phyloP scores from a whole-genome alignment of 2,888 invertebrate genomes.

The Sesamia inferens region DNA sequence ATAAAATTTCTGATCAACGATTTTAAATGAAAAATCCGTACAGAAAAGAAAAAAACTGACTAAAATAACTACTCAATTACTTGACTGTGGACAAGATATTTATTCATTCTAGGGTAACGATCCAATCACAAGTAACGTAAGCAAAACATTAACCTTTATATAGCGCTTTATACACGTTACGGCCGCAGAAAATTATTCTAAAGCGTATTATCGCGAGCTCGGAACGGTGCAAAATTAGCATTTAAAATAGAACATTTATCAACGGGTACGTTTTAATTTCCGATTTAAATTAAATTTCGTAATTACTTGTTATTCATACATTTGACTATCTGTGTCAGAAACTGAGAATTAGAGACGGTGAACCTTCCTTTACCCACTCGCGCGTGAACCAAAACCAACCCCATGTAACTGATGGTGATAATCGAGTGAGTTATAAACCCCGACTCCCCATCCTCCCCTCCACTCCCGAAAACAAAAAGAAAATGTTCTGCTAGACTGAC shows the following conservation, averaged over 20 bases:
- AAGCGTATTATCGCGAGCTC: conserved; percentile 17
- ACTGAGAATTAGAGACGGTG: neutral
- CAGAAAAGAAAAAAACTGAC: neutral
- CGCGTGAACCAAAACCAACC: too few species aligned
- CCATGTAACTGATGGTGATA: too few species aligned
- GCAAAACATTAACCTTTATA: conserved; percentile 15
- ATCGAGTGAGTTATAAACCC: too few species aligned
- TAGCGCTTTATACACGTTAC: conserved; percentile 11
- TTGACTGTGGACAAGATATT: neutral
- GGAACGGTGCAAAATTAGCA: conserved; percentile 40
- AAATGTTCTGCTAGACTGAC: too few species aligned
- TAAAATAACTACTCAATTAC: neutral
- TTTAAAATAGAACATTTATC: conserved; percentile 48
- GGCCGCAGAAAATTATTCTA: conserved; percentile 27
- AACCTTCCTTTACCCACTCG: neutral
- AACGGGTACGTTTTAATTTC: conserved; percentile 32
- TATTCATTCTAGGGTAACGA: neutral
- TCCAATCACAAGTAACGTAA: neutral
- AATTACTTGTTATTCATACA: neutral
- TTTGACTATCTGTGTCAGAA: neutral
- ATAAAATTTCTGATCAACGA: neutral
- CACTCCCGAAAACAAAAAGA: too few species aligned
- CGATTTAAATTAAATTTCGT: conserved; percentile 22
- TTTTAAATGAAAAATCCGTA: neutral
- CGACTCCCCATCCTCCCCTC: too few species aligned